Base-by-base conservation (phyloP, 2,113 vertebrate species). In the Octodon degus region DNA sequence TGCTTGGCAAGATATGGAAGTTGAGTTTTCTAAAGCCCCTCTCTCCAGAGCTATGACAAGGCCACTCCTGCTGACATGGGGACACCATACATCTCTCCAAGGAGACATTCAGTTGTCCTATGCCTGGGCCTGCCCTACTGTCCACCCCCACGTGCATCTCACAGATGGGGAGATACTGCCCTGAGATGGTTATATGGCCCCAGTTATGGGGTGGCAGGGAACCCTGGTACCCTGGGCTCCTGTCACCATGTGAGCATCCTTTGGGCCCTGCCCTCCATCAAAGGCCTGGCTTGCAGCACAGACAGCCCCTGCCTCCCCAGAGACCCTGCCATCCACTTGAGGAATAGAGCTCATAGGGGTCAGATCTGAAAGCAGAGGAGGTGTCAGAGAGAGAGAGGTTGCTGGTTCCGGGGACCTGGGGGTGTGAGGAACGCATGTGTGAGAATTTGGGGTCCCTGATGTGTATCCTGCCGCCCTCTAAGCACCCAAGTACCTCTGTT, bases 31-130 rank as follows among this genome's bases (percentile, higher is more conserved):
- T 7, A 85, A 63, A 79, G 74, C 89, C 72, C 80, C 74, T 74
- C 74, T 13, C 13, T 86, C 90, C 74, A 55, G 5, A 25, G 79
- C 85, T 86, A 53, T 67, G 82, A 95, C 83, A n/a, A 79, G 87
- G 3, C 37, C 96, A 68, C 86, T 84, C 86, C 95, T 97, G 96
- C 96, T 97, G 93, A 97, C 86, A 86, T 32, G 55, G 58, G 47
- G 32, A 82, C 86, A 77, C 74, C 90, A 87, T 4, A 50, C 1
- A 1, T 70, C 2, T 0, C 68, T 97, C 97, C 53, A 80, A 89
- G 68, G 76, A 60, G 43, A 47, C 7, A 13, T 14, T 16, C 43
- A 72, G 27, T 25, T 30, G n/a, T 43, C 43, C 37, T n/a, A 7
- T 80, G 55, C 67, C 50, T 25, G 24, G 14, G 24, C n/a, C 37